Percentiles rank a stretch among this genome's conserved stretches.
phyloP scores from a whole-genome alignment of 2,888 invertebrate species.

The Drosophila yooni region DNA sequence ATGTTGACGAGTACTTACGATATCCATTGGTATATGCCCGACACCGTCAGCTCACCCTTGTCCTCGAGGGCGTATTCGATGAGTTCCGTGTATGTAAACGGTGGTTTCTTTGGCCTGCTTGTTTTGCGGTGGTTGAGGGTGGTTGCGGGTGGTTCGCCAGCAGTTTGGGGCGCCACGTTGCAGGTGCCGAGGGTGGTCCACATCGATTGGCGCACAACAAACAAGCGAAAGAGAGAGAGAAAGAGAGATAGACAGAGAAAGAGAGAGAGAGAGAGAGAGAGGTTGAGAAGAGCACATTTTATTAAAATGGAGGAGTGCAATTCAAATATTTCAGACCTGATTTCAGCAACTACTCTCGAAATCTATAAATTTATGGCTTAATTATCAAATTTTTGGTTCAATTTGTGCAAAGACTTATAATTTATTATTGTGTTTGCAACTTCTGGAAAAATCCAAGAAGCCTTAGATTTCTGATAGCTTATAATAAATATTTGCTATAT shows the following conservation, averaged over 20 bases:
- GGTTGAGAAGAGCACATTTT: slow-evolving; percentile 10
- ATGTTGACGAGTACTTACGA: slow-evolving; percentile 89
- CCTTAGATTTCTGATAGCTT: background rate
- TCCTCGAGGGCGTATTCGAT: slow-evolving; percentile 95
- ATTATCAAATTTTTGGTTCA: background rate
- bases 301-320: slow-evolving; percentile 26
- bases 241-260: slow-evolving; percentile 5
- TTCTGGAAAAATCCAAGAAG: background rate
- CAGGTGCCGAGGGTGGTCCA: slow-evolving; percentile 47
- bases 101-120: slow-evolving; percentile 90
- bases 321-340: background rate
- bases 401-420: background rate
- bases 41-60: slow-evolving; percentile 94
- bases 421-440: background rate
- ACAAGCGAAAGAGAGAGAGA: slow-evolving; percentile 10
- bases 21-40: slow-evolving; percentile 96
- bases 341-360: background rate
- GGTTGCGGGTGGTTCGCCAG: slow-evolving; percentile 15
- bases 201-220: slow-evolving; percentile 57
- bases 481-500: background rate
- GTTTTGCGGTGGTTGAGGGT: slow-evolving; percentile 71
- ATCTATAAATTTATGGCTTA: background rate
- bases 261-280: background rate
- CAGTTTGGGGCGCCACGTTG: slow-evolving; percentile 5
- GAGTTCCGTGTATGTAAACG: slow-evolving; percentile 95